Evolutionary conservation across 2,888 invertebrate species (phyloP), one percentile per base, ranked within the genome.

Genomic region (Tortrix viridana): DNA sequence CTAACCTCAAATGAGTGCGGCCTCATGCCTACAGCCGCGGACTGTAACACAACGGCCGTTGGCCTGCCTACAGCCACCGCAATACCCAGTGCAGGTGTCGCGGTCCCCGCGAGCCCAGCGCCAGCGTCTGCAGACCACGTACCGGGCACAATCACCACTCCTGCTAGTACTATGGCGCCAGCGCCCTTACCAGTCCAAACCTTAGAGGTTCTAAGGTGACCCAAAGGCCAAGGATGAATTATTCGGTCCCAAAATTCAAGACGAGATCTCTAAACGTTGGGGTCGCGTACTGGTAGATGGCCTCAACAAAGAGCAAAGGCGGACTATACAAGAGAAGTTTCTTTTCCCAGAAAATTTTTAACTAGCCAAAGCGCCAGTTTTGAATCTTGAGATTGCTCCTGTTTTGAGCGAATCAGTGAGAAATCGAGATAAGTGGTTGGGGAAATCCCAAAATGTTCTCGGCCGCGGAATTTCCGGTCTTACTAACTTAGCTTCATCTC

Each of bases 381-480:
- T 65, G 7, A 60, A 65, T 46, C 60, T 47, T n/a, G 65, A 65
- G 43, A 52, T 65, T 16, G 5, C 32, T 18, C 26, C 55, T 12
- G 55, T 65, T 0, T 20, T 65, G n/a, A 52, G 52, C 14, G 60
- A 65, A 12, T 5, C 60, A 3, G 55, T 20, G 7, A 59, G 43
- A 54, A 44, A 65, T 26, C 55, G 65, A 14, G 65, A 60, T 18
- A 65, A 55, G 43, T 26, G 50, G 4, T 6, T 65, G 19, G 65
- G 57, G 32, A 65, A 57, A 37, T 18, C 57, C 1, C 60, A 61
- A 43, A 53, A 61, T 7, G 58, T n/a, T 9, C 47, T n/a, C n/a
- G n/a, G n/a, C n/a, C n/a, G n/a, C 3, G 65, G 65, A 3, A 61
- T 60, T 7, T 23, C 65, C 2, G 54, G 14, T 2, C 48, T 65